Percentiles rank a stretch among this genome's conserved stretches.
Evolutionary conservation across 2,888 invertebrate species (phyloP).

Genomic region (Orchesella flavescens): DNA sequence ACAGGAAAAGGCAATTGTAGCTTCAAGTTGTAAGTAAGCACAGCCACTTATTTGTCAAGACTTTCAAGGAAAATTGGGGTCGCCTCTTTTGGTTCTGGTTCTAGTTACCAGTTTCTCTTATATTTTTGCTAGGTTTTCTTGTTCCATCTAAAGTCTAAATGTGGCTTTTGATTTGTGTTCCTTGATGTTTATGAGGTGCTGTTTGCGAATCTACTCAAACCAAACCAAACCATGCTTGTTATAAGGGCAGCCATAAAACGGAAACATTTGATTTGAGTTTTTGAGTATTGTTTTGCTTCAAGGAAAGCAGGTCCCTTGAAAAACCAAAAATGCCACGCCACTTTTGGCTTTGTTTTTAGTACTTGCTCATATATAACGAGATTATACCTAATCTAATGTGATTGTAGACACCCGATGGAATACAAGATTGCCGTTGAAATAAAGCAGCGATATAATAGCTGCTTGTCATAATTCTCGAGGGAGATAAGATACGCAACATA

Average conservation of each 20-base stretch:
- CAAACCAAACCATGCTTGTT: background rate
- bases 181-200: conserved; percentile 54
- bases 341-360: background rate
- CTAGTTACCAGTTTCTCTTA: conserved; percentile 12
- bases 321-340: background rate
- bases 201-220: conserved; percentile 13
- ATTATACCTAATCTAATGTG: too few species aligned
- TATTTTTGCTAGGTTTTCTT: conserved; percentile 17
- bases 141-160: too few species aligned
- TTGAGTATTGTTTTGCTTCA: background rate
- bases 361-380: background rate
- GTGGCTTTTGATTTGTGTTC: conserved; percentile 43
- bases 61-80: conserved; percentile 27
- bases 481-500: background rate
- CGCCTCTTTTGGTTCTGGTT: too few species aligned
- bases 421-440: background rate
- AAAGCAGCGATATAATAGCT: too few species aligned
- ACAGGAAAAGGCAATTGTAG: background rate
- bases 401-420: background rate
- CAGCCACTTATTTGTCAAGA: too few species aligned
- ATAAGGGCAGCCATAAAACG: conserved; percentile 12
- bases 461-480: background rate
- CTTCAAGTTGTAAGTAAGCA: background rate
- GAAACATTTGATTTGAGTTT: conserved; percentile 29
- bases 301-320: background rate